Evolutionary conservation across 2,797 vertebrate genomes (phyloP), one percentile per base, ranked within the genome.

Genomic region (Tapirus indicus): DNA sequence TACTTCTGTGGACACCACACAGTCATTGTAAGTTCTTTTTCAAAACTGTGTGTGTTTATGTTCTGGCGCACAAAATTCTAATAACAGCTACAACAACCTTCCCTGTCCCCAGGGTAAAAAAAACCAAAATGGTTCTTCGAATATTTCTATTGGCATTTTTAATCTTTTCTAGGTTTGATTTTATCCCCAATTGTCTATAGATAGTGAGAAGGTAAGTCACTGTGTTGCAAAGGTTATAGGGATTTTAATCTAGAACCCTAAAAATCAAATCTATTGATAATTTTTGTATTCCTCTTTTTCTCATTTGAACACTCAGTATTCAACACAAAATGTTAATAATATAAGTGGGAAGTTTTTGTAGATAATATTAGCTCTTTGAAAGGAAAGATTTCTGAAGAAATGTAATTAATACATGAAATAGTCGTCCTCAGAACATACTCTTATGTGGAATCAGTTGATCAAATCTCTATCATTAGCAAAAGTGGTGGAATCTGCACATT

Each of bases 131-230:
- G 1, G 56, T 72, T 93, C 68, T 94, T 97, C 7, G 3, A 47
- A 77, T n/a, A 97, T 83, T 83, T 96, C 29, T 96, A 18, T 82
- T 94, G 83, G 20, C 89, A 41, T 95, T 96, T 35, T 83, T 95
- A 64, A 92, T 94, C 18, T 85, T n/a, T 92, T 13, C 17, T 89
- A 25, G 0, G 2, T 52, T 85, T 91, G 14, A 86, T 96, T 98
- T 95, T 91, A 93, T 66, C 25, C 20, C 66, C 13, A 29, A 1
- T 95, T 88, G 93, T 94, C 21, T 47, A 87, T 75, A 29, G n/a
- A 52, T 38, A 41, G 14, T 56, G 13, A 87, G 7, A 54, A 32
- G 0, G 47, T 91, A 96, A 75, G 0, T 7, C 38, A 96, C 54
- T 47, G 23, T 68, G 6, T 95, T 94, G 10, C 60, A 78, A 58